Evolutionary conservation across 1,140 invertebrate species (phyloP).

Genomic region (Heliconius hewitsoni): DNA sequence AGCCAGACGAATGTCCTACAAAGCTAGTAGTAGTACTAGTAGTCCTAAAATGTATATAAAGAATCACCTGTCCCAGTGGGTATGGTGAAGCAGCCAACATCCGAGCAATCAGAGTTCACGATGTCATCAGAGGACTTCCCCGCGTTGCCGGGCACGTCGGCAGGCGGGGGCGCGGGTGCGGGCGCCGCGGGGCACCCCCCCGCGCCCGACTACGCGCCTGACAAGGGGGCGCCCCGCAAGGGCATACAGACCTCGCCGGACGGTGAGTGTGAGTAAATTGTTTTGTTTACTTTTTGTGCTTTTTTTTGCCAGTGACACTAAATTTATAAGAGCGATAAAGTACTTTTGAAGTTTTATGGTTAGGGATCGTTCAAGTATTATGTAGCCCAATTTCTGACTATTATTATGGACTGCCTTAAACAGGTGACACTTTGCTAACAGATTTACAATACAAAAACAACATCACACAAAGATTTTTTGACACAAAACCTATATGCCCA

Average conservation of each 20-base stretch:
- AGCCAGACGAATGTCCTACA: not conserved
- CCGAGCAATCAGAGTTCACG: constrained; percentile 96
- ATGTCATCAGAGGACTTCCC: constrained; percentile 99
- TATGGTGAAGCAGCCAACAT: constrained; percentile 96
- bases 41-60: constrained; percentile 6
- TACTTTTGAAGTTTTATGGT: no score
- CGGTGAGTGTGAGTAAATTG: constrained; percentile 82
- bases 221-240: constrained; percentile 83
- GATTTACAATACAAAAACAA: no score
- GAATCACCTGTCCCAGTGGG: constrained; percentile 84
- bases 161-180: constrained; percentile 42
- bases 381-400: no score
- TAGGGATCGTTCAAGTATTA: no score
- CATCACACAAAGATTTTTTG: no score
- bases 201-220: constrained; percentile 58
- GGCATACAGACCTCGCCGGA: constrained; percentile 97
- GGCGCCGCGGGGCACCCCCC: constrained; percentile 18
- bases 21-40: not conserved
- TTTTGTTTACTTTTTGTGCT: constrained; percentile 14
- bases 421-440: no score
- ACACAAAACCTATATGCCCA: no score
- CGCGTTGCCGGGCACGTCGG: constrained; percentile 91
- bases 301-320: not conserved
- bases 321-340: not conserved
- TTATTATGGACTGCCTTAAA: no score